Evolutionary conservation across 1,140 invertebrate species (phyloP), one percentile per base, ranked within the genome.

Genomic region (Nomia melanderi): DNA sequence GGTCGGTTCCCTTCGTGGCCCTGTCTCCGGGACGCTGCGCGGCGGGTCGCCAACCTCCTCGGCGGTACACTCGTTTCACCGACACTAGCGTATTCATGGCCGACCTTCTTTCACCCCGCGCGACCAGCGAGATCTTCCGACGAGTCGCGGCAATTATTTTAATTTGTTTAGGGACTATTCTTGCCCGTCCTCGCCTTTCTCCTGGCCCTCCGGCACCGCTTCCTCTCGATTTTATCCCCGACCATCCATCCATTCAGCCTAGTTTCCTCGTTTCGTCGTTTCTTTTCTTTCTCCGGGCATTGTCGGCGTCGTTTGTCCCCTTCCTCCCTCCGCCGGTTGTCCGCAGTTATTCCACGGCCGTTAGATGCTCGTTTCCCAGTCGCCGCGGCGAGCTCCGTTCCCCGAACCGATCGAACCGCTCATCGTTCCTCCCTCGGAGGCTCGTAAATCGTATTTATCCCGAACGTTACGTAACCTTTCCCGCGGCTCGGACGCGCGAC

Each of bases 91-190:
- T 80, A 85, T 86, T 86, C 83, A 86, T 83, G 72, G 80, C 29
- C 71, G 63, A 82, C 67, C 44, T 82, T 79, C 77, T 77, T 75
- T 75, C 56, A 63, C 20, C 57, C 23, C 23, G 31, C 25, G 23
- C 27, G 50, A 50, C 62, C 36, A 44, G 33, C 41, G 7, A 27
- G 39, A 36, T 62, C 77, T 82, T 39, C 64, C 62, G 66, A 57
- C 50, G 69, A 62, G 56, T 47, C 60, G 50, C 39, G 33, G 73
- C 70, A 79, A 85, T 85, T 86, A 85, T 85, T 86, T 86, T 83
- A 85, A 86, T 86, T 86, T 86, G 84, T 86, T 86, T 86, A 78
- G 84, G 74, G 54, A 64, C 77, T 69, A 44, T 62, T 62, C 57
- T 65, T 62, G 63, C 65, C 67, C 59, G 57, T 44, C 57, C 59